These are phyloP conservation scores for Blennius ocellaris DNA, from an alignment of 2,113 vertebrate genomes.

Conservation along the genomic window DNA sequence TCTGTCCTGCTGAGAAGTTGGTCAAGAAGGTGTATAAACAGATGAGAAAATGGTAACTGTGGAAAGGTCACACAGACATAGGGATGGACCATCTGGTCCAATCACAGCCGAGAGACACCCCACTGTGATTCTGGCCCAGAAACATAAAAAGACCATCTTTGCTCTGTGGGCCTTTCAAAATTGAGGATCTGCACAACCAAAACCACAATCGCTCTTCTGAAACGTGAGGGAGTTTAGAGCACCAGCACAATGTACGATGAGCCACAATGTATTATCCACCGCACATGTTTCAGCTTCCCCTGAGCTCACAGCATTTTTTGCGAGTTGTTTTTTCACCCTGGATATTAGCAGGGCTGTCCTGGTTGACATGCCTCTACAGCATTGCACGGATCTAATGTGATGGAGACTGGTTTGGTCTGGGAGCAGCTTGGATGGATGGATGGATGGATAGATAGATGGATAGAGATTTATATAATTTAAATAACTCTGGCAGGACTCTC, in stretches of 20 bases:
- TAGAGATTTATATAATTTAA: too few species aligned
- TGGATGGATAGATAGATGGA: too few species aligned
- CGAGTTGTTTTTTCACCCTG: too few species aligned
- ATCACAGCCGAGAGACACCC: constrained; percentile 65
- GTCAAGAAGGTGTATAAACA: constrained; percentile 51
- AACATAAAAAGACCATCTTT: constrained; percentile 65
- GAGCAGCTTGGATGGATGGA: too few species aligned
- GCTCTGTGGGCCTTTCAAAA: constrained; percentile 51
- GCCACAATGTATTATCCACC: too few species aligned
- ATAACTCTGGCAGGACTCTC: too few species aligned
- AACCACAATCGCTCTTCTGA: neutral
- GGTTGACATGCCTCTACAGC: too few species aligned
- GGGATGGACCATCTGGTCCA: constrained; percentile 73
- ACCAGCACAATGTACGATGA: neutral
- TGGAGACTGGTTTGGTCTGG: too few species aligned
- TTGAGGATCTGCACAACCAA: constrained; percentile 15
- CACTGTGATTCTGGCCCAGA: constrained; percentile 68
- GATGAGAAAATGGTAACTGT: constrained; percentile 64
- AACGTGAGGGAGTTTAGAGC: neutral
- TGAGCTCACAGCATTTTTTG: too few species aligned
- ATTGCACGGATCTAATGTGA: too few species aligned
- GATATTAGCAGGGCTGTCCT: too few species aligned
- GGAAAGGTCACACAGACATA: constrained; percentile 66
- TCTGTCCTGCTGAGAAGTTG: constrained; percentile 59
- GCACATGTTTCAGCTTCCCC: too few species aligned